Percentiles rank a stretch among this genome's conserved stretches.
phyloP scores from a whole-genome alignment of 2,113 vertebrate species.

The Brachyhypopomus gauderio region DNA sequence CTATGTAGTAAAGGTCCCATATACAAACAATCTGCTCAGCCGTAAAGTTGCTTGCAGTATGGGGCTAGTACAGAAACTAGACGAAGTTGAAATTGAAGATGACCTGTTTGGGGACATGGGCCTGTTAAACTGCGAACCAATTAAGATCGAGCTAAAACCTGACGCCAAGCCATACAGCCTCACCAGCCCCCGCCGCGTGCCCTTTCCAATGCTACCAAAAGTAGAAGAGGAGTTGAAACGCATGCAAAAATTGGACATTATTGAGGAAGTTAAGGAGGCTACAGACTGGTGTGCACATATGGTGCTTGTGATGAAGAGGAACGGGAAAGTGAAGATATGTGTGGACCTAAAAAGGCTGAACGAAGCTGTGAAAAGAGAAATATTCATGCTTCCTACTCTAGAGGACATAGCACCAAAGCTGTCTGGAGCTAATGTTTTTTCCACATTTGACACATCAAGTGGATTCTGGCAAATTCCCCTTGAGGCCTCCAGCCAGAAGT shows the following conservation, averaged over 20 bases:
- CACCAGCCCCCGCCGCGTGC: background rate
- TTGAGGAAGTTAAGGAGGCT: background rate
- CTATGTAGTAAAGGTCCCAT: background rate
- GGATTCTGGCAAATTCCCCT: too few species aligned
- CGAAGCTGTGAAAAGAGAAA: background rate
- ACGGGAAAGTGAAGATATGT: background rate
- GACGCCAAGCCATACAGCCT: background rate
- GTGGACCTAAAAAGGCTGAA: background rate
- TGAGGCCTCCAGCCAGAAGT: too few species aligned
- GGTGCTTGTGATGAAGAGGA: too few species aligned
- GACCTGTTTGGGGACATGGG: background rate
- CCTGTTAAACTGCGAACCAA: background rate
- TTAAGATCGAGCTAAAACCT: background rate
- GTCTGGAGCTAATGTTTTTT: background rate
- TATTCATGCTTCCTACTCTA: background rate
- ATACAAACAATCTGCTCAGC: background rate
- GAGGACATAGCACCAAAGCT: background rate
- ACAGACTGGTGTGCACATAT: slow-evolving; percentile 5
- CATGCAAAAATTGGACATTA: background rate
- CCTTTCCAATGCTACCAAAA: background rate
- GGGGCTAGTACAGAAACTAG: background rate
- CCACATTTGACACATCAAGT: too few species aligned
- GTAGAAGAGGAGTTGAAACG: background rate
- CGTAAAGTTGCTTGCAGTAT: background rate
- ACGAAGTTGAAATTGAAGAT: background rate